Evolutionary conservation across 2,113 vertebrate genomes (phyloP), one percentile per base, ranked within the genome.

Genomic region (Gobius niger): DNA sequence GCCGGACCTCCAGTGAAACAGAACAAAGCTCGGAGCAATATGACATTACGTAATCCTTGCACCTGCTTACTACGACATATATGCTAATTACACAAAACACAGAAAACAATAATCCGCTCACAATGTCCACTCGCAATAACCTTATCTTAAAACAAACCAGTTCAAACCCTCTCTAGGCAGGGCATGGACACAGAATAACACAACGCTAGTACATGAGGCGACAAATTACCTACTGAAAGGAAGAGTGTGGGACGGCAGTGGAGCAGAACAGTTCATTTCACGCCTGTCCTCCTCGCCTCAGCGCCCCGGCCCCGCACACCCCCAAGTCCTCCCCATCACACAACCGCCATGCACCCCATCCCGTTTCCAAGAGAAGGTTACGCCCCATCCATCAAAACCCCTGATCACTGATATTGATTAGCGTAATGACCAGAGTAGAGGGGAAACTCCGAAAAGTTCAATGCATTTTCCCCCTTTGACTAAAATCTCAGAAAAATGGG

Each of bases 231-330:
- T 92, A 93, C 90, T 94, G 92, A 93, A 93, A 95, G 93, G 93
- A 96, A 95, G 93, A 96, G 95, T 94, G 92, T 93, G 91, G 90
- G 91, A 87, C 93, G 87, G 93, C 97, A 94, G 92, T 94, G 95
- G 94, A 95, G 96, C 95, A 95, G 95, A 98, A 98, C 96, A 97
- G 96, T 97, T 98, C 95, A 98, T 98, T 99, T 98, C 96, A 98
- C 94, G 96, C 95, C 93, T 98, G 96, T 97, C 97, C 96, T 95
- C 94, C 91, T 92, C 85, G 90, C 91, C 93, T 94, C 95, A 94
- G 93, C 83, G 74, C 82, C 87, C 56, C 53, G 59, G 60, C 76
- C 66, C 76, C 70, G 24, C 63, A 50, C 24, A 47, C 72, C 62
- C 47, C 46, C 7, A 12, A 57, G 54, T 4, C n/a, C 47, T 10